These are phyloP conservation scores for Climacteris rufus DNA, from an alignment of 2,113 vertebrate genomes.

Conservation along the genomic window DNA sequence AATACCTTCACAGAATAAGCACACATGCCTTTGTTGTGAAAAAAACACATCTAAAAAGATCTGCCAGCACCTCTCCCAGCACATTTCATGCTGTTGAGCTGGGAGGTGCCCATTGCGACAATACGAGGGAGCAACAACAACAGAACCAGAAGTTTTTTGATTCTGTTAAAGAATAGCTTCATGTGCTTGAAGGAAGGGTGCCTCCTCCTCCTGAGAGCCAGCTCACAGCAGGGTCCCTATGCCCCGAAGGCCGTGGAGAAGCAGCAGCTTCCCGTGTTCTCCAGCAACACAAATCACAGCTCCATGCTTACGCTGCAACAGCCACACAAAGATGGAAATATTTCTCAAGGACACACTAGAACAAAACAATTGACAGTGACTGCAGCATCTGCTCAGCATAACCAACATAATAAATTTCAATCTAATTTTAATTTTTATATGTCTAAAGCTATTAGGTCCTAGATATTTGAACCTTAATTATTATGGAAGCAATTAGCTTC, in stretches of 20 bases:
- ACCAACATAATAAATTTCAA: constrained; percentile 26
- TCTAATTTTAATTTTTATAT: neutral
- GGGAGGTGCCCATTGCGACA: neutral
- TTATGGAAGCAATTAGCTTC: neutral
- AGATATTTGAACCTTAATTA: constrained; percentile 14
- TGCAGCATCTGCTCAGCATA: neutral
- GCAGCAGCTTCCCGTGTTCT: neutral
- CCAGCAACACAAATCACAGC: neutral
- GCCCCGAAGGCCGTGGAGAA: neutral
- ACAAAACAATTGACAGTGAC: neutral
- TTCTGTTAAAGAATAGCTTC: neutral
- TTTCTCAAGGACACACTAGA: constrained; percentile 51
- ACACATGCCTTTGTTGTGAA: neutral
- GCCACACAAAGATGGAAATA: neutral
- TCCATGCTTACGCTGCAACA: neutral
- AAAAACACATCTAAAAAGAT: neutral
- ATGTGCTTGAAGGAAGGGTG: neutral
- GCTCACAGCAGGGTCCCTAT: neutral
- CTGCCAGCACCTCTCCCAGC: neutral
- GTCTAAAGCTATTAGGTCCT: constrained; percentile 39
- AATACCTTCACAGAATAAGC: neutral
- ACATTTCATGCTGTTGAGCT: neutral
- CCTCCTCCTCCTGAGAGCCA: neutral
- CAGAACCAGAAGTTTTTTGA: neutral
- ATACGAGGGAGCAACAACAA: rapidly evolving